Evolutionary conservation across 2,888 invertebrate genomes (phyloP), one percentile per base, ranked within the genome.

Genomic region (Seira musarum): DNA sequence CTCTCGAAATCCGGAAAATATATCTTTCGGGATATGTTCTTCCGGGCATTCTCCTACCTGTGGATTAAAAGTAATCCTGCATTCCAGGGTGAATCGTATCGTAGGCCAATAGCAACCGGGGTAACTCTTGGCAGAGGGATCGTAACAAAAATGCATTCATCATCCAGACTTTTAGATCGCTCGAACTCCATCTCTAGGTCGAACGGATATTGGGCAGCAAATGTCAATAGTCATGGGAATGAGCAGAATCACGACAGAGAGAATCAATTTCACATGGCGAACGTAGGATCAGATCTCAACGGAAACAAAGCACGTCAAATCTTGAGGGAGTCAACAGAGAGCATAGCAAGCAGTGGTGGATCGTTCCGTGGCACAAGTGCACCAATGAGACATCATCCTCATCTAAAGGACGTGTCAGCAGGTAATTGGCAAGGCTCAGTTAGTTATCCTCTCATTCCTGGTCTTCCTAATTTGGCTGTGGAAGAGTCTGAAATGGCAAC

Each of bases 1-100:
- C 71, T 72, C 13, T 69, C 67, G 5, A 40, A 67, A 57, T 77
- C 80, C 13, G 85, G 85, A 22, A 84, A 82, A 21, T 19, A 53
- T 17, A 78, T 81, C 15, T 84, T 86, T 75, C 79, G 82, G 22
- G 78, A 82, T 21, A 86, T 85, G 85, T 85, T 86, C 64, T 85
- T 80, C 74, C 77, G 84, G 22, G 80, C 85, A n/a, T 85, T 86
- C 69, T 83, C 85, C 1, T 86, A 82, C 63, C 60, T 86, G 13
- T 85, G 85, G 85, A 86, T 86, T 6, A 83, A 85, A 49, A 81
- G 84, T 3, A 82, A 84, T 77, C 84, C 81, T 10, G 81, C 80
- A n/a, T 81, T 80, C 61, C 80, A 83, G 69, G 84, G 84, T n/a
- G 84, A 84, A 53, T 82, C 82, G 5, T 84, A 84, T 49, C 72